Percentiles rank a stretch among this genome's conserved stretches.
Conservation (phyloP, 2,888 invertebrate genomes). For the Ectemnius continuus region DNA sequence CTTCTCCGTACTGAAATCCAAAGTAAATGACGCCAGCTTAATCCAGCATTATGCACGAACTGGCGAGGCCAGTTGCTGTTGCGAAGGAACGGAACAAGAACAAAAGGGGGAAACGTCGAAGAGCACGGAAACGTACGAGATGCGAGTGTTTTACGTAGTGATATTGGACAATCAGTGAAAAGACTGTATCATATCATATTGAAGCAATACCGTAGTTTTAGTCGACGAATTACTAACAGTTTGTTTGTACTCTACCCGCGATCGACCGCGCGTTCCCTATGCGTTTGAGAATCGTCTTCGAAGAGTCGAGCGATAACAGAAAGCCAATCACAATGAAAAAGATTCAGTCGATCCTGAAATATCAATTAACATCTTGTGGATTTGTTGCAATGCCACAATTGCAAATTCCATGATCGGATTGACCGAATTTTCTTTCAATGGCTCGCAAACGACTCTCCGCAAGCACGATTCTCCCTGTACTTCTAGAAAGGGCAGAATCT, state of each 20-base stretch:
- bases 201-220: conserved; percentile 75
- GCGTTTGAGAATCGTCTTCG: conserved; percentile 25
- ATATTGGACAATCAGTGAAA: conserved; percentile 78
- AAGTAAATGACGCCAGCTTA: not conserved
- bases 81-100: conserved; percentile 18
- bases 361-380: too few species aligned
- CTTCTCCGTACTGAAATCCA: not conserved
- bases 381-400: too few species aligned
- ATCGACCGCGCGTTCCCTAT: conserved; percentile 47
- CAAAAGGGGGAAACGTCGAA: conserved; percentile 28
- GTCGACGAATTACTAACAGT: conserved; percentile 61
- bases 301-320: not conserved
- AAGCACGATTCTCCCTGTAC: conserved; percentile 2
- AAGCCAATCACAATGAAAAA: not conserved
- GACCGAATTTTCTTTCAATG: too few species aligned
- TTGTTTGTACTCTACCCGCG: conserved; percentile 51
- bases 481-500: not conserved
- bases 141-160: conserved; percentile 72
- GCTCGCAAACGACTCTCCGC: not conserved
- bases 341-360: not conserved
- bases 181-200: conserved; percentile 77
- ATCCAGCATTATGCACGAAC: not conserved
- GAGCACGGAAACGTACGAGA: conserved; percentile 4
- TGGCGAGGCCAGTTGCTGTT: not conserved
- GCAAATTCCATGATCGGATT: too few species aligned